Conservation (phyloP, 2,113 vertebrate genomes). For the Trichomycterus rosablanca region DNA sequence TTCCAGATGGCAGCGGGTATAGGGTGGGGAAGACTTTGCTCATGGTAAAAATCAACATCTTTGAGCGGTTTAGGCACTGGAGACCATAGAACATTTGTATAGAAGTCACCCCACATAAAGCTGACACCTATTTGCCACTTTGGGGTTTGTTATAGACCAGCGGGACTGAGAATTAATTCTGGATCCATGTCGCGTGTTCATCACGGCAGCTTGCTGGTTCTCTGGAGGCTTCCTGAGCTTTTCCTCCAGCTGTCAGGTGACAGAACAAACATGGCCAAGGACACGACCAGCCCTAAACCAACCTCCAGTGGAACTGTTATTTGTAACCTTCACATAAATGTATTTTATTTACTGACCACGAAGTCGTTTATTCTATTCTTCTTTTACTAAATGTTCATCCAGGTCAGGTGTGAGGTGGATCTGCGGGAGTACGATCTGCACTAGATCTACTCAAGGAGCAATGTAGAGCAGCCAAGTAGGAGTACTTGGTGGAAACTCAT, state of each 20-base stretch:
- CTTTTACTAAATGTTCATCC: no score
- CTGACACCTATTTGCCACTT: neutral
- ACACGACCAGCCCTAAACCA: neutral
- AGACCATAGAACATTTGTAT: neutral
- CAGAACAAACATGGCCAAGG: neutral
- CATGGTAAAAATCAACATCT: neutral
- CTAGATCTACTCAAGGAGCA: no score
- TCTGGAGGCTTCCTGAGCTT: neutral
- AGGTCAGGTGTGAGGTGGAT: no score
- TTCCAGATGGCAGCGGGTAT: no score
- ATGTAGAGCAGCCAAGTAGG: no score
- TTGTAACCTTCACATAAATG: neutral
- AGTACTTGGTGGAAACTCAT: no score
- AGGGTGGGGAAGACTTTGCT: neutral
- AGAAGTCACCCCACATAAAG: neutral
- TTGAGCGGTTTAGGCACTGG: no score
- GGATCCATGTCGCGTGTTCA: neutral
- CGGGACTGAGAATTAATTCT: neutral
- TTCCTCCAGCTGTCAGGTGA: constrained; percentile 3
- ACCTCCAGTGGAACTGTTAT: neutral
- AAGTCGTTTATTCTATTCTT: no score
- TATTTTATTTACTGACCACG: no score
- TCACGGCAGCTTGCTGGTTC: neutral
- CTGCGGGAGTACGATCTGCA: no score
- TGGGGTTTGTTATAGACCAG: neutral